Percentiles rank a stretch among this genome's conserved stretches.
These are phyloP conservation scores for Zootoca vivipara DNA, from an alignment of 2,113 vertebrate species.

Conservation along the genomic window DNA sequence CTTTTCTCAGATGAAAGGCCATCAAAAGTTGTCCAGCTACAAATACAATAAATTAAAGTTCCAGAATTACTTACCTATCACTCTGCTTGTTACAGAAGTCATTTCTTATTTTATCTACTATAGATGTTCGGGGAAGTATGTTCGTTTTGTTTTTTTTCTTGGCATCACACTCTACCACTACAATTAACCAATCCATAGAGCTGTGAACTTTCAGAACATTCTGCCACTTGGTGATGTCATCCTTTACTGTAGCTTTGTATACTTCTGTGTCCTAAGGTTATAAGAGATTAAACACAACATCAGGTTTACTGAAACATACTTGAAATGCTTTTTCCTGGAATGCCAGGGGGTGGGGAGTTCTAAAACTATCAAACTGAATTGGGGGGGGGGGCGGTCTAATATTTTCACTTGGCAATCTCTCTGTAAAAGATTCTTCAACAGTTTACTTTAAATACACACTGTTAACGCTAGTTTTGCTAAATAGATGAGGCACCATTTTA, in stretches of 20 bases:
- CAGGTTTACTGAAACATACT: constrained; percentile 29
- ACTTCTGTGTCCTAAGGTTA: constrained; percentile 89
- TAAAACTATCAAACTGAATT: background rate
- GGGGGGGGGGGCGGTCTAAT: background rate
- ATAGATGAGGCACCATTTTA: background rate
- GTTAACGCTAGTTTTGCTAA: background rate
- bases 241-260: constrained; percentile 93
- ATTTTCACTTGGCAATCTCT: background rate
- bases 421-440: background rate
- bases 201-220: constrained; percentile 84
- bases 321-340: constrained; percentile 39
- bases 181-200: constrained; percentile 94
- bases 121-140: constrained; percentile 95
- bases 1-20: background rate
- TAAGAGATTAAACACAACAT: constrained; percentile 52
- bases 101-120: constrained; percentile 97
- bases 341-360: constrained; percentile 20
- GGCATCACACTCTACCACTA: constrained; percentile 92
- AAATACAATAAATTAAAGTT: background rate
- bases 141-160: constrained; percentile 99
- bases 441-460: background rate
- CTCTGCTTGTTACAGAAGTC: constrained; percentile 99
- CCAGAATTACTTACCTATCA: constrained; percentile 83
- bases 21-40: background rate
- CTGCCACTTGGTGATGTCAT: constrained; percentile 97